Base-by-base conservation (phyloP, 2,113 vertebrate genomes). In the Malurus elegans region DNA sequence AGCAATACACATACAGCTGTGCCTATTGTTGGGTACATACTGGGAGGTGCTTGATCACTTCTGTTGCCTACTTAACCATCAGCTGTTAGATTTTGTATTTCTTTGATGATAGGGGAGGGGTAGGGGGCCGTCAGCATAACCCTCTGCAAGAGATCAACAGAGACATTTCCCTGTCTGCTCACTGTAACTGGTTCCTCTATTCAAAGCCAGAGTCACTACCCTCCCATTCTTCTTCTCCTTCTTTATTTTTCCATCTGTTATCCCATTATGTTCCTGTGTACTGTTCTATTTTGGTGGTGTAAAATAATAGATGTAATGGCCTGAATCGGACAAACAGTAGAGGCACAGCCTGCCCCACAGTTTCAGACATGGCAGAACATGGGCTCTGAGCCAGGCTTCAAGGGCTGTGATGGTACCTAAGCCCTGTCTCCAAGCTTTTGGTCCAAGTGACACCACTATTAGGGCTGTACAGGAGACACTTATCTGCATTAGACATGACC, bases 31-130 rank as follows among this genome's bases (percentile, higher is more conserved):
- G 36, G 62, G 40, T 71, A 73, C 44, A 10, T 47, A 20, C 1
- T 26, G 45, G 67, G 60, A 86, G 21, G 67, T 60, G 51, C 86
- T 67, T 83, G 67, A 92, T 94, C 75, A 71, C 62, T 76, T 73
- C 1, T 10, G 20, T 56, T 40, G 8, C 58, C 71, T 76, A 4
- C 29, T 78, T 90, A 51, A 51, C 12, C 4, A 3, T 87, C 62
- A 69, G 32, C 57, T 58, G 58, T 48, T 72, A 40, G 34, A 57
- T 86, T 61, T 85, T 23, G 79, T 79, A 94, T 25, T 67, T 34
- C 12, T 14, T 16, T 13, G 53, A 34, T 32, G 50, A 50, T 11
- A 25, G 42, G 16, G 11, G 8, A 82, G 23, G 8, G 21, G 24
- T 4, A 56, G 9, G 14, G 8, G 23, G 28, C 71, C 32, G 62